Conservation (phyloP, 2,888 invertebrate genomes). For the Hirtodrosophila confusa region DNA sequence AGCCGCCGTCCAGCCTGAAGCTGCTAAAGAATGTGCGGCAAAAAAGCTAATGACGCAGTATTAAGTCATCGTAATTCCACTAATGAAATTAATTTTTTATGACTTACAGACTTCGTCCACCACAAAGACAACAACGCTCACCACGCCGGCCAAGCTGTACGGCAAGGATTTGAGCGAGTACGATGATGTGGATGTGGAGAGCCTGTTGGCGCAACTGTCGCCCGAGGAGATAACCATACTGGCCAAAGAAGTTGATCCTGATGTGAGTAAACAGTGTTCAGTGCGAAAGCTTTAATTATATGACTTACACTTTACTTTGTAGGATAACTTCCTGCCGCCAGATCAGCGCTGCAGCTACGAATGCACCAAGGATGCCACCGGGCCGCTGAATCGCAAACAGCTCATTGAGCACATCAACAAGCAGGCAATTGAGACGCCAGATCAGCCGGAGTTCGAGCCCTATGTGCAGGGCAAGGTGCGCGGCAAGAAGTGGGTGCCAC, state of each 20-base stretch:
- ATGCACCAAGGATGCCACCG: constrained; percentile 97
- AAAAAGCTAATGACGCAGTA: constrained; percentile 12
- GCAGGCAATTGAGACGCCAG: constrained; percentile 98
- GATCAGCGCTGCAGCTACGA: constrained; percentile 97
- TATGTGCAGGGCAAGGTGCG: constrained; percentile 95
- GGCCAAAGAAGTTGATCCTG: constrained; percentile 99
- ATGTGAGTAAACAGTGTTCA: constrained; percentile 89
- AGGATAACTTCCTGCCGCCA: constrained; percentile 99
- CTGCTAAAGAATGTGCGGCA: constrained; percentile 64
- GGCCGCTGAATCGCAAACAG: constrained; percentile 97
- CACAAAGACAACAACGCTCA: constrained; percentile 95
- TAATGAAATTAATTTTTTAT: constrained; percentile 10
- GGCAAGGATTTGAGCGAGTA: constrained; percentile 95
- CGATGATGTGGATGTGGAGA: constrained; percentile 98
- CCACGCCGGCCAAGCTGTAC: constrained; percentile 94
- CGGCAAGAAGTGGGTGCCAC: constrained; percentile 96
- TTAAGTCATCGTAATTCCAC: not conserved
- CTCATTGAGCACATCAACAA: constrained; percentile 98
- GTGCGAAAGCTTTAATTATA: rapidly evolving
- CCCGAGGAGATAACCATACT: constrained; percentile 98
- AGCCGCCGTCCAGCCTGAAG: constrained; percentile 66
- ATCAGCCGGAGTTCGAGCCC: constrained; percentile 97
- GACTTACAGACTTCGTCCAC: constrained; percentile 92
- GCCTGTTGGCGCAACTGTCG: constrained; percentile 95
- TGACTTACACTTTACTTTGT: not conserved